Evolutionary conservation across 2,113 vertebrate species (phyloP).

Genomic region (Eclectus roratus): DNA sequence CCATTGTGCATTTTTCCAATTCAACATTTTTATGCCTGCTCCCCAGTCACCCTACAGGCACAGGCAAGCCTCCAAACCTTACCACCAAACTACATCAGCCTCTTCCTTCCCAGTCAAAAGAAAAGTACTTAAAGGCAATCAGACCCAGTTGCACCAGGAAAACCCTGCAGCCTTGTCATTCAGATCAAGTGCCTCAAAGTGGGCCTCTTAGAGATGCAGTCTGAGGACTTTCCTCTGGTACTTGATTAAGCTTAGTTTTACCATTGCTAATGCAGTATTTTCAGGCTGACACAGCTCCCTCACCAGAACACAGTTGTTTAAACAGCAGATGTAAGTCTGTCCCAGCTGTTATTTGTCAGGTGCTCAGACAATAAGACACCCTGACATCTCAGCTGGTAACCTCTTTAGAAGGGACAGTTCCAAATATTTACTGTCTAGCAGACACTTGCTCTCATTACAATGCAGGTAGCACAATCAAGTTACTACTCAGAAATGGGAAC

Average conservation of each 20-base stretch:
- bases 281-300: conserved; percentile 11
- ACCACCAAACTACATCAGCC: not conserved
- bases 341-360: conserved; percentile 59
- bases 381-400: conserved; percentile 55
- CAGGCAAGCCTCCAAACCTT: not conserved
- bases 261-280: not conserved
- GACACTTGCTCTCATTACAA: conserved; percentile 46
- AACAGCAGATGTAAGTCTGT: conserved; percentile 50
- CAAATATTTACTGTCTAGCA: conserved; percentile 66
- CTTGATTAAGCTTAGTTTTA: not conserved
- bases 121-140: not conserved
- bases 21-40: not conserved
- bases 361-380: conserved; percentile 14
- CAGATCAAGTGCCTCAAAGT: not conserved
- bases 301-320: conserved; percentile 42
- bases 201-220: not conserved
- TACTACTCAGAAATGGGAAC: conserved; percentile 25
- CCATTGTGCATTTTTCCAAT: not conserved
- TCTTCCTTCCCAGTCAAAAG: not conserved
- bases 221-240: not conserved
- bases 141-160: not conserved
- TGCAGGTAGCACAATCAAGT: conserved; percentile 35
- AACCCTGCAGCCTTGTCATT: not conserved
- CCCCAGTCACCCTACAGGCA: not conserved
- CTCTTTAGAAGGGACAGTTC: conserved; percentile 41